Evolutionary conservation across 2,113 vertebrate species (phyloP).

Genomic region (Cyprinus carpio): DNA sequence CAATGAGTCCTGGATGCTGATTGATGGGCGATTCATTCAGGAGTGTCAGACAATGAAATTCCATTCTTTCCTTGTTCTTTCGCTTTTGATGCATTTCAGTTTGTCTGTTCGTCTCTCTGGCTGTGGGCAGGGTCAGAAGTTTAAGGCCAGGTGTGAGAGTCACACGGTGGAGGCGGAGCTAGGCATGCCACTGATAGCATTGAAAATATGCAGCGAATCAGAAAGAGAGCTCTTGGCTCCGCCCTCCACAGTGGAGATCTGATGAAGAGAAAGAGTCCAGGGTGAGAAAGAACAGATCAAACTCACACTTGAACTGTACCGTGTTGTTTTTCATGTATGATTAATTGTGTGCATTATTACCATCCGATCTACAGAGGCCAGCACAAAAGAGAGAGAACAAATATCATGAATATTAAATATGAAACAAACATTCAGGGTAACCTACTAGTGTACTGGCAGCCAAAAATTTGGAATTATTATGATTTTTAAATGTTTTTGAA

Average conservation of each 20-base stretch:
- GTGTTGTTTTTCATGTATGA: neutral
- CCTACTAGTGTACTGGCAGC: neutral
- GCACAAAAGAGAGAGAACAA: conserved; percentile 66
- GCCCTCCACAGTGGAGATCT: conserved; percentile 88
- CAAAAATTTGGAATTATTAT: neutral
- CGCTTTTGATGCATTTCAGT: neutral
- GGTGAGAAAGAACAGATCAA: neutral
- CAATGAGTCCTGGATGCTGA: conserved; percentile 17
- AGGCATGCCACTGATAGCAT: conserved; percentile 90
- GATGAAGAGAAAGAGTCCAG: neutral
- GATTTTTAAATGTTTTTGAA: no score
- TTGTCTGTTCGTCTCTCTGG: neutral
- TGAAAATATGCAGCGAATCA: conserved; percentile 93
- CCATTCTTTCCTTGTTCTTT: neutral
- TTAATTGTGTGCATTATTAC: conserved; percentile 66
- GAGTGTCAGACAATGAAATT: neutral
- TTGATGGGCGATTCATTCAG: neutral
- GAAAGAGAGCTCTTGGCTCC: conserved; percentile 80
- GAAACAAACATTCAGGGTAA: neutral
- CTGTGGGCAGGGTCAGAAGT: conserved; percentile 2
- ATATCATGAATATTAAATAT: conserved; percentile 20
- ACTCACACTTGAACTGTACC: neutral
- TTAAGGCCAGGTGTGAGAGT: conserved; percentile 47
- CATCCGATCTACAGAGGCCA: conserved; percentile 88
- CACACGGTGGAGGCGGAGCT: conserved; percentile 84